Percentiles rank a stretch among this genome's conserved stretches.
Evolutionary conservation across 1,140 invertebrate genomes (phyloP).

Genomic region (Delia radicum): DNA sequence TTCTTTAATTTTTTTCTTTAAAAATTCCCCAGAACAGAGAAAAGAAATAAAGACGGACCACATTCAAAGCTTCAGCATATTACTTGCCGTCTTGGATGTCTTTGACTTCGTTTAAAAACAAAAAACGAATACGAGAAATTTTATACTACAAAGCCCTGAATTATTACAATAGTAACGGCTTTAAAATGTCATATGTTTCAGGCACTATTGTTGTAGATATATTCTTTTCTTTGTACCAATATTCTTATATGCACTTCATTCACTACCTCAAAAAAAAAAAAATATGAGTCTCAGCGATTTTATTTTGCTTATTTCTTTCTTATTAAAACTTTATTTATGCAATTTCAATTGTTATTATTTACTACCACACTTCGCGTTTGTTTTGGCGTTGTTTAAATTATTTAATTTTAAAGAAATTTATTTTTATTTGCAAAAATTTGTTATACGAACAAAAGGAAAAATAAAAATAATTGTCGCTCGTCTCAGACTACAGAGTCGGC

Average conservation of each 20-base stretch:
- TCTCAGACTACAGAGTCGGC: not conserved
- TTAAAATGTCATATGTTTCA: not conserved
- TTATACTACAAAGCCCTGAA: no score
- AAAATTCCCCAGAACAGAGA: no score
- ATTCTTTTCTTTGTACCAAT: not conserved
- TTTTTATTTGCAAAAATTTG: not conserved
- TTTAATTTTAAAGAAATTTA: not conserved
- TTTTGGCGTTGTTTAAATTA: not conserved
- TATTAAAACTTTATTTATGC: not conserved
- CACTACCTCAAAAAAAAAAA: not conserved
- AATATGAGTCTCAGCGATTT: not conserved
- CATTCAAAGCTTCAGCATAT: no score
- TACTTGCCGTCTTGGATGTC: not conserved
- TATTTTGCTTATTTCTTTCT: not conserved
- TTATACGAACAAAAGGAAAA: slow-evolving; percentile 16
- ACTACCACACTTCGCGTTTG: not conserved
- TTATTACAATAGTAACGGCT: no score
- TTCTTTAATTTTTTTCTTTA: no score
- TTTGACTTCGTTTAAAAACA: no score
- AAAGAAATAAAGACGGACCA: no score
- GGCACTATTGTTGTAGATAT: not conserved
- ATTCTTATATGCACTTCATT: not conserved
- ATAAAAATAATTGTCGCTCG: slow-evolving; percentile 23
- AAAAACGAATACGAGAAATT: no score
- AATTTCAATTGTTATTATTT: not conserved